Evolutionary conservation across 2,113 vertebrate genomes (phyloP), one percentile per base, ranked within the genome.

Genomic region (Coptodon bakossiorum): DNA sequence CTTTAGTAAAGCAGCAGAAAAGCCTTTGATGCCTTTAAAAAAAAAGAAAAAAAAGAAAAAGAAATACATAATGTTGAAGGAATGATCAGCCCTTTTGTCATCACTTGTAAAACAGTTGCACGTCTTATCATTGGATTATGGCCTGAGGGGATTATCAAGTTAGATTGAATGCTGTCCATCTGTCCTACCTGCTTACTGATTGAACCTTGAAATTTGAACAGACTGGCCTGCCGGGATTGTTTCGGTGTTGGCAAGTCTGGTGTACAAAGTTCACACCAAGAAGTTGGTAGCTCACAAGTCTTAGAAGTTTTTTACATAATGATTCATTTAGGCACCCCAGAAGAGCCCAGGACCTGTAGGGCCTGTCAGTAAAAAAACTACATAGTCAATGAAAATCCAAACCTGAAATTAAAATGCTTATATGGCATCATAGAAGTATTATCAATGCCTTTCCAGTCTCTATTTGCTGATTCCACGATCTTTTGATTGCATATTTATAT

Each of bases 111-210:
- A 82, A 88, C 57, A 87, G 24, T 29, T 27, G 80, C 61, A 45
- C 84, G 80, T 66, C 61, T 83, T 53, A 86, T 86, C 45, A 79
- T 34, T 86, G 84, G 93, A 94, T 95, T 94, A 94, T 16, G 34
- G 86, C 80, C 73, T 0, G 19, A 83, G 81, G 31, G 81, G 91
- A 91, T 93, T 92, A 93, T 89, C 50, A 68, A 34, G 45, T 79
- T 17, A 66, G 80, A 52, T 19, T 83, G 87, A 80, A 89, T 5
- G 3, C 81, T 54, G 82, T 83, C 90, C 92, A 91, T 93, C 89
- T 94, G 92, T 59, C 53, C 48, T 36, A 11, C n/a, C 52, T 78
- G 80, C 61, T 88, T 73, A 45, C 86, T 73, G 59, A 29, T 56
- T 83, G 53, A 85, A 87, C 85, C 73, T 91, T 90, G 88, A 80